These are phyloP conservation scores for Darevskia mixta DNA, from an alignment of 2,797 vertebrate species.

Conservation along the genomic window DNA sequence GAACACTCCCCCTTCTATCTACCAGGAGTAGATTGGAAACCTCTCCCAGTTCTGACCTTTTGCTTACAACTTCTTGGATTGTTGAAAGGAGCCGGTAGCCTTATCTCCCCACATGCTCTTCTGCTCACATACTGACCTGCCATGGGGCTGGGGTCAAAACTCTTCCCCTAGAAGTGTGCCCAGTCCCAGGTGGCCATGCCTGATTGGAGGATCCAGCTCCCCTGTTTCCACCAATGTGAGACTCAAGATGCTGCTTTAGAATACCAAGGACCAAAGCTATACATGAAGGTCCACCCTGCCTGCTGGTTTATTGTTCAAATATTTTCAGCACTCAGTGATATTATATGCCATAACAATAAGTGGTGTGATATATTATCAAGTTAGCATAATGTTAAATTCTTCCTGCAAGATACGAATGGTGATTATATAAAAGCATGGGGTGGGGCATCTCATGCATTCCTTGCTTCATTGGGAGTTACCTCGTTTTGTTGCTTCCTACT, in stretches of 20 bases:
- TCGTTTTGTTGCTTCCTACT: too few species aligned
- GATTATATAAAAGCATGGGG: background rate
- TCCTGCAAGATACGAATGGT: background rate
- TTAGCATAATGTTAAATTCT: background rate
- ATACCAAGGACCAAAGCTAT: too few species aligned
- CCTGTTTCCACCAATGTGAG: too few species aligned
- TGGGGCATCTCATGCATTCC: background rate
- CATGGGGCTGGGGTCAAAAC: background rate
- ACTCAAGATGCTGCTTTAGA: background rate
- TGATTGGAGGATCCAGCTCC: background rate
- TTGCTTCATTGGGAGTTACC: background rate
- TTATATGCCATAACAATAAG: background rate
- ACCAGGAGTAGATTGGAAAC: background rate
- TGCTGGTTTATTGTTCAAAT: too few species aligned
- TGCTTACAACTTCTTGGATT: background rate
- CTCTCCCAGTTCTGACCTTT: background rate
- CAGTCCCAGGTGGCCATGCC: background rate
- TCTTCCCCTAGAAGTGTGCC: background rate
- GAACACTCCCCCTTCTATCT: background rate
- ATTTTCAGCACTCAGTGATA: background rate
- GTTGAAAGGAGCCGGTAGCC: background rate
- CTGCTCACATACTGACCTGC: too few species aligned
- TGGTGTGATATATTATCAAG: background rate
- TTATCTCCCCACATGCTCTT: background rate
- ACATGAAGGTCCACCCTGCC: too few species aligned